Base-by-base conservation (phyloP, 2,113 vertebrate genomes). In the Brienomyrus brachyistius region DNA sequence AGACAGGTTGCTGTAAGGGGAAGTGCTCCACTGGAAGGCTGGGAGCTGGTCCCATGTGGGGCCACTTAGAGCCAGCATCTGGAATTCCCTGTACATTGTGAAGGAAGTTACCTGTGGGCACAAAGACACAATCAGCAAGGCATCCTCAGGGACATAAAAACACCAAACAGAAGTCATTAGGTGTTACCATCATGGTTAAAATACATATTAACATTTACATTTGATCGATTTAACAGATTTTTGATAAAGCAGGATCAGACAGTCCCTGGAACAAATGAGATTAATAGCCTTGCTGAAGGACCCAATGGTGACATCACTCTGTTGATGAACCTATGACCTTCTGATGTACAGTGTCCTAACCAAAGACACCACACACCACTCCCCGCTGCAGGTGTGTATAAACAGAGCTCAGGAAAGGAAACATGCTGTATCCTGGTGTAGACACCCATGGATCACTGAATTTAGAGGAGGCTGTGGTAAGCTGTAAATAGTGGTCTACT, bases 31-130 rank as follows among this genome's bases (percentile, higher is more conserved):
- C 93, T 97, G 95, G 94, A 99, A 99, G 0, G 97, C 95, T 0
- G 98, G 97, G 1, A 98, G 92, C 5, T 99, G 96, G 0, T 97
- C 97, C 97, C 97, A 98, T 0, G 97, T 94, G 0, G 98, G 98
- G 0, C 98, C 97, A 0, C 96, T 98, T 91, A 91, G 95, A 0
- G 97, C 98, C 89, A 97, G 0, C 91, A 99, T 93, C 87, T 94
- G 90, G 0, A 97, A 95, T 11, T 91, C 11, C 88, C 92, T 94
- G 77, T 94, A 96, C 96, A 98, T 94, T 3, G 90, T 89, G 0
- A 83, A 95, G n/a, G 96, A 97, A 0, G 98, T 99, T 91, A 98
- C 89, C 98, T 99, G 92, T 45, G 0, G 66, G 45, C 77, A 89
- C 31, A 45, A 0, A 8, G 17, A 77, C 19, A 35, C 17, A 90